phyloP scores from a whole-genome alignment of 2,113 vertebrate genomes.

The Sorex fumeus region DNA sequence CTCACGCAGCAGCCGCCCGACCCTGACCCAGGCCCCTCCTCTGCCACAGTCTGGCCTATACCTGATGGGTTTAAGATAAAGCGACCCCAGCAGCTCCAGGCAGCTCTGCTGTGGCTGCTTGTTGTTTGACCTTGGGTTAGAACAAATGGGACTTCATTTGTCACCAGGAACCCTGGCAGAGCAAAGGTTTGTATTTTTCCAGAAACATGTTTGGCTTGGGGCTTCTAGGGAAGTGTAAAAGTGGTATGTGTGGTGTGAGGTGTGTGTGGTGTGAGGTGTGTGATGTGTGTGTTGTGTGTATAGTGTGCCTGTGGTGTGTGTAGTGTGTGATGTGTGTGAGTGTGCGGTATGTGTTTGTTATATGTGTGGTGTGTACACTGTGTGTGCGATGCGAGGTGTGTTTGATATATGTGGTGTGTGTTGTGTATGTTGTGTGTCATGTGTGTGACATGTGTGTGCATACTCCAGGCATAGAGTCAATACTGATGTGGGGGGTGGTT shows the following conservation, averaged over 20 bases:
- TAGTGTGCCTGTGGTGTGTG: accelerated
- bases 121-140: background rate
- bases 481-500: no score
- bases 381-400: no score
- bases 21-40: background rate
- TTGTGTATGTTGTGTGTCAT: no score
- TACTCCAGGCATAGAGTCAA: no score
- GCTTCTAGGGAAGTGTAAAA: background rate
- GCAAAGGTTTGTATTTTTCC: slow-evolving; percentile 51
- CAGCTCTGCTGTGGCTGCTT: background rate
- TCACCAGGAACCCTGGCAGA: background rate
- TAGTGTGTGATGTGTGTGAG: no score
- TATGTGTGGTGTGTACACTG: no score
- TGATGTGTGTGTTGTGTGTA: no score
- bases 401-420: no score
- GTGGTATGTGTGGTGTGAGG: no score
- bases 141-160: slow-evolving; percentile 24
- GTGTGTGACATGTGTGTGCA: no score
- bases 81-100: background rate
- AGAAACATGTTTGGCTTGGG: slow-evolving; percentile 34
- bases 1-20: background rate
- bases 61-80: background rate
- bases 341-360: no score
- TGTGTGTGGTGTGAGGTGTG: no score
- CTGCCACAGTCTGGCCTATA: background rate